phyloP scores from a whole-genome alignment of 1,140 invertebrate species.

The Megalopta genalis region DNA sequence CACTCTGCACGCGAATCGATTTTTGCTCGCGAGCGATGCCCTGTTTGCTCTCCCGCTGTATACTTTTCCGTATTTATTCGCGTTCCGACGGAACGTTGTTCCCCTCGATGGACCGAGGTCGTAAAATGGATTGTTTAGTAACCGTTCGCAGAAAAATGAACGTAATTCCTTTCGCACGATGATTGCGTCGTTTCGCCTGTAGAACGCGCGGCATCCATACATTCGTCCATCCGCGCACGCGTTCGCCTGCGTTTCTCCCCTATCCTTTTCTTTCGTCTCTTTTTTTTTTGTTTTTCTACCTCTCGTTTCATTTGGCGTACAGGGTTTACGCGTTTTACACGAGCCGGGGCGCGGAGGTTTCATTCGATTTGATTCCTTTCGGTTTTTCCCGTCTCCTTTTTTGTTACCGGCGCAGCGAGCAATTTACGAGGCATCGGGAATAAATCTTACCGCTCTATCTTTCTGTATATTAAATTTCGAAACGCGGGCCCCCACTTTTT shows the following conservation, averaged over 20 bases:
- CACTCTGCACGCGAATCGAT: constrained; percentile 11
- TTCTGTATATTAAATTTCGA: constrained; percentile 45
- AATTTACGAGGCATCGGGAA: constrained; percentile 2
- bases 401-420: neutral
- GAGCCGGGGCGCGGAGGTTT: neutral
- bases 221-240: neutral
- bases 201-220: too few relatives aligned
- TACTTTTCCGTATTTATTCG: constrained; percentile 24
- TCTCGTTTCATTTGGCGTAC: neutral
- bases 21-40: constrained; percentile 16
- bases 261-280: neutral
- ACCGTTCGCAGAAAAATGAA: constrained; percentile 9
- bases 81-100: constrained; percentile 3
- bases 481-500: neutral
- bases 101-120: neutral
- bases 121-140: constrained; percentile 21
- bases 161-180: neutral
- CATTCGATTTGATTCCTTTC: constrained; percentile 21
- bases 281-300: too few relatives aligned
- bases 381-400: too few relatives aligned
- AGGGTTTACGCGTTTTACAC: neutral
- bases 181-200: neutral
- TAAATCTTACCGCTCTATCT: constrained; percentile 17
- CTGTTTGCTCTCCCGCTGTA: constrained; percentile 6
- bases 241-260: neutral